Conservation (phyloP, 2,113 vertebrate species). For the Vimba vimba region DNA sequence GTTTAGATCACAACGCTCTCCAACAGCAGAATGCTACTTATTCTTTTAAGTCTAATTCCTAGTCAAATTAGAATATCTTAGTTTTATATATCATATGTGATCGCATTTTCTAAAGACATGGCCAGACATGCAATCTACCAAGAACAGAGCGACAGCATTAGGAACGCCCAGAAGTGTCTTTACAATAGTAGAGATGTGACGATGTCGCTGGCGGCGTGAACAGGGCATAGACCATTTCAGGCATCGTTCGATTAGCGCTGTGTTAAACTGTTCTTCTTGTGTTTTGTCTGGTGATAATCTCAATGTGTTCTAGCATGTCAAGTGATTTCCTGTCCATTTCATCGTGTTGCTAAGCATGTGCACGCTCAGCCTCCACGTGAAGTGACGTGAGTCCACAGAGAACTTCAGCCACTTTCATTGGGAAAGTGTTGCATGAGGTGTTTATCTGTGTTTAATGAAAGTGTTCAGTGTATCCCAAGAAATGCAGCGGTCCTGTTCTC, state of each 20-base stretch:
- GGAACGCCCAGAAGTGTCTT: too few relatives aligned
- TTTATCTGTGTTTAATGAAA: neutral
- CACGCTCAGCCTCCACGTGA: neutral
- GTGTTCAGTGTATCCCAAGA: neutral
- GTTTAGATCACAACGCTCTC: neutral
- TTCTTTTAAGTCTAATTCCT: too few relatives aligned
- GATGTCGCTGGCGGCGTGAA: too few relatives aligned
- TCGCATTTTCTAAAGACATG: too few relatives aligned
- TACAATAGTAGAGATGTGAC: too few relatives aligned
- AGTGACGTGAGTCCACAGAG: neutral
- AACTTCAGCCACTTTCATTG: constrained; percentile 7
- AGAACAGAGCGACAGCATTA: too few relatives aligned
- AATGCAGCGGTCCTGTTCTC: neutral
- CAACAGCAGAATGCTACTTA: neutral
- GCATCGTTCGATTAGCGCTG: neutral
- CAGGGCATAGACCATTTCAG: neutral
- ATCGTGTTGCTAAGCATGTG: constrained; percentile 25
- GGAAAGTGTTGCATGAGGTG: neutral
- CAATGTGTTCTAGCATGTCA: constrained; percentile 22
- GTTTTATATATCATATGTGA: too few relatives aligned
- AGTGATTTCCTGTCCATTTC: neutral
- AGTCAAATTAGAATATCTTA: too few relatives aligned
- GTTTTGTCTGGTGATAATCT: constrained; percentile 23
- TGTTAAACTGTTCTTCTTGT: neutral
- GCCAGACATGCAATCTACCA: too few relatives aligned